phyloP scores from a whole-genome alignment of 2,113 vertebrate species.

The Sapayoa aenigma region DNA sequence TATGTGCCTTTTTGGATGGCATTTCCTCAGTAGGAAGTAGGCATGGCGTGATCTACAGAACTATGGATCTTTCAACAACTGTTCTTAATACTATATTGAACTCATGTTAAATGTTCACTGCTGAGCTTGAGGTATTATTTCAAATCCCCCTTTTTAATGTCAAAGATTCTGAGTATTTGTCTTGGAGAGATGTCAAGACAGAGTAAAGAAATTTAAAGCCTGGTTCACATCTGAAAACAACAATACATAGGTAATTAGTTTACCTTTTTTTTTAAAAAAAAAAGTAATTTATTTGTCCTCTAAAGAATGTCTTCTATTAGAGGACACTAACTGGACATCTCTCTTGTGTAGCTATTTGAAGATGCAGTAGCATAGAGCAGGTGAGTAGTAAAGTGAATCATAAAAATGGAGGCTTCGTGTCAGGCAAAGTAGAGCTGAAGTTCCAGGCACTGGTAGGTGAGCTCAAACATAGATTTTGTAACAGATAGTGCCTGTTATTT shows the following conservation, averaged over 20 bases:
- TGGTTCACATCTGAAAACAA: background rate
- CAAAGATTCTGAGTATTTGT: background rate
- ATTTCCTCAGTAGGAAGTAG: background rate
- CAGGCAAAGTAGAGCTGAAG: background rate
- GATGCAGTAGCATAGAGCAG: background rate
- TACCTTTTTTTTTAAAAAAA: background rate
- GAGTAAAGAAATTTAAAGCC: background rate
- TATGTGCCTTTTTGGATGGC: background rate
- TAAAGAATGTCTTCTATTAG: background rate
- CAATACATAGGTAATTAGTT: background rate
- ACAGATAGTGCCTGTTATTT: background rate
- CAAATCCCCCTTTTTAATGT: background rate
- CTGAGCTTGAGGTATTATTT: background rate
- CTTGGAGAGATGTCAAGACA: background rate
- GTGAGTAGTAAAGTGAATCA: background rate
- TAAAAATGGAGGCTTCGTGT: background rate
- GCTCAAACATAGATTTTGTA: background rate
- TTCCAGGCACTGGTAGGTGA: background rate
- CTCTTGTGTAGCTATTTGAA: background rate
- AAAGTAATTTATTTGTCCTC: background rate
- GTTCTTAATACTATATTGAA: background rate
- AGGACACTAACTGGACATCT: background rate
- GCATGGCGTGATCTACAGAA: background rate
- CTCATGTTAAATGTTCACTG: background rate
- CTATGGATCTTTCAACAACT: background rate